Evolutionary conservation across 2,888 invertebrate genomes (phyloP), one percentile per base, ranked within the genome.

Genomic region (Luperina nickerlii): DNA sequence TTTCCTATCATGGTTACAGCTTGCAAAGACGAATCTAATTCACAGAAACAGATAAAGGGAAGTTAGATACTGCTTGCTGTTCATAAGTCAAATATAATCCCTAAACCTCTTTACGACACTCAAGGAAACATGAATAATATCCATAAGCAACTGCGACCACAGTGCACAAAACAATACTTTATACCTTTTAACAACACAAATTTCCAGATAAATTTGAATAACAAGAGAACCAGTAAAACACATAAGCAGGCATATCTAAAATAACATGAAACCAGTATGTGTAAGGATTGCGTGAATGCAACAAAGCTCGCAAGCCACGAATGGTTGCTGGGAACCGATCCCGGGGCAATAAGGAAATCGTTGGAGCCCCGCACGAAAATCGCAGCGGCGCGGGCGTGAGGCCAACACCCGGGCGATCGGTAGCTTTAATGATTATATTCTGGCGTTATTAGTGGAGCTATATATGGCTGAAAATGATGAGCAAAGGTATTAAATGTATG

Each of bases 271-370:
- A 87, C 74, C 63, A 75, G 85, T 79, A 80, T 79, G 80, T 79
- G 74, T 71, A 76, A 13, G 72, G 79, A 84, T 88, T 90, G 90
- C 90, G 88, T 90, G 94, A 94, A 94, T 92, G 93, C 92, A 94
- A 94, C 94, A 93, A 94, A 94, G 92, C n/a, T 38, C 20, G 68
- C 80, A 27, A 83, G 54, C 45, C 85, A 69, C 76, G 90, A 90
- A 91, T 91, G 91, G 91, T 90, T 93, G 94, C 95, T 95, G 95
- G 93, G 96, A 96, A 96, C 91, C 89, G 89, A 95, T 94, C 94
- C 94, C 87, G 54, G 74, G 91, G 90, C 94, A 96, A 96, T 96
- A 94, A 96, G 96, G 96, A 96, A 96, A 96, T 94, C 91, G 94
- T 94, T 93, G 91, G 91, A 82, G 93, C 88, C 89, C 92, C 87